Evolutionary conservation across 2,797 vertebrate species (phyloP), one percentile per base, ranked within the genome.

Genomic region (Acropternis orthonyx): DNA sequence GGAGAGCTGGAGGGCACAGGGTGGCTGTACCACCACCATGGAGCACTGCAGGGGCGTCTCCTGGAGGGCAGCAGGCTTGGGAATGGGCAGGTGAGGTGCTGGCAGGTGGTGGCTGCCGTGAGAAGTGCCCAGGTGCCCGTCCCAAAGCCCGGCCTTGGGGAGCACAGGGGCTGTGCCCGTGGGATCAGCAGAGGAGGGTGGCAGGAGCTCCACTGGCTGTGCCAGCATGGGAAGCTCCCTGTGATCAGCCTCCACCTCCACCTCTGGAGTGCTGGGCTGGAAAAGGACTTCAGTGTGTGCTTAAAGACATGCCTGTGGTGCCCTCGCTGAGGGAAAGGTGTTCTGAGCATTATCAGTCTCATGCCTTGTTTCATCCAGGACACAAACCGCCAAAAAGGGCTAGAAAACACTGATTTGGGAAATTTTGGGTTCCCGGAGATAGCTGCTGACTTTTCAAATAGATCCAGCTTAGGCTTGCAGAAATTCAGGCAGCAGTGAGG

Each of bases 81-180:
- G 52, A 39, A 32, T 17, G 43, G 49, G 51, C 37, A 41, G 58
- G 62, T 73, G 71, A 79, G 78, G 9, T 44, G 81, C 78, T 82
- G 88, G 58, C 1, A 8, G 44, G 6, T 0, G 15, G 54, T 4
- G 12, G 52, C 52, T 71, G 77, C n/a, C 0, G 0, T 89, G 92
- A 16, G 89, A 91, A 85, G 61, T 21, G 81, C n/a, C 30, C 92
- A 92, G 78, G 19, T 93, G 91, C 52, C 65, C 28, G 73, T 55
- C 48, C 26, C 59, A 37, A 59, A 73, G 74, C 80, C 62, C 2
- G 3, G 80, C 86, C 86, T 54, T 28, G 71, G 69, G 76, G 49
- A 73, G 55, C 0, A 0, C 41, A 14, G 44, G n/a, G 72, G 30
- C 37, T 2, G 12, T 46, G 46, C 32, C 79, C 7, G 18, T 21